A percentile compares a stretch with the other conserved stretches of the same genome.
These are phyloP conservation scores for Leptoteleia sp. DNA, from an alignment of 1,140 invertebrate species.

Conservation along the genomic window DNA sequence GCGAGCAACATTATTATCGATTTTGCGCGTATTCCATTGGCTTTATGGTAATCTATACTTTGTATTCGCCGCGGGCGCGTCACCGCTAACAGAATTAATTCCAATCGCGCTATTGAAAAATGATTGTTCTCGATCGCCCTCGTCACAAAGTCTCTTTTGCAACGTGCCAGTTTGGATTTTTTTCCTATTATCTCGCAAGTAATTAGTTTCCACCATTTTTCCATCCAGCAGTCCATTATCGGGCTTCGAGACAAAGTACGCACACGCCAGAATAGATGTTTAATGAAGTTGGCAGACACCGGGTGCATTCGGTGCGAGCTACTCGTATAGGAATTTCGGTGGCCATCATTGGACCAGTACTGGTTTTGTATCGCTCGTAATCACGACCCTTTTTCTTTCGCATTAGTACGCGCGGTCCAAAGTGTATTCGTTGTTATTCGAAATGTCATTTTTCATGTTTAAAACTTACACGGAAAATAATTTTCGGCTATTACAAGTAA, in stretches of 20 bases:
- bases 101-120: constrained; percentile 67
- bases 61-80: constrained; percentile 63
- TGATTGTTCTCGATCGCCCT: constrained; percentile 67
- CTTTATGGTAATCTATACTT: constrained; percentile 66
- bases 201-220: constrained; percentile 65
- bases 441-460: too few relatives aligned
- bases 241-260: constrained; percentile 61
- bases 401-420: too few relatives aligned
- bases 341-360: constrained; percentile 11
- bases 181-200: too few relatives aligned
- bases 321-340: constrained; percentile 35
- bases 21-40: constrained; percentile 65
- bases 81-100: constrained; percentile 66
- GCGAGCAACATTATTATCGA: constrained; percentile 59
- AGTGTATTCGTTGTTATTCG: too few relatives aligned
- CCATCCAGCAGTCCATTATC: constrained; percentile 64
- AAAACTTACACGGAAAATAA: too few relatives aligned
- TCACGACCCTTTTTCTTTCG: too few relatives aligned
- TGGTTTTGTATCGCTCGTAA: too few relatives aligned
- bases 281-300: constrained; percentile 59
- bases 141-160: constrained; percentile 64
- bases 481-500: too few relatives aligned
- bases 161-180: too few relatives aligned
- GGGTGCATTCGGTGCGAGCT: constrained; percentile 48
- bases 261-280: constrained; percentile 63